These are phyloP conservation scores for Conus ventricosus DNA, from an alignment of 1,140 invertebrate genomes.

Conservation along the genomic window DNA sequence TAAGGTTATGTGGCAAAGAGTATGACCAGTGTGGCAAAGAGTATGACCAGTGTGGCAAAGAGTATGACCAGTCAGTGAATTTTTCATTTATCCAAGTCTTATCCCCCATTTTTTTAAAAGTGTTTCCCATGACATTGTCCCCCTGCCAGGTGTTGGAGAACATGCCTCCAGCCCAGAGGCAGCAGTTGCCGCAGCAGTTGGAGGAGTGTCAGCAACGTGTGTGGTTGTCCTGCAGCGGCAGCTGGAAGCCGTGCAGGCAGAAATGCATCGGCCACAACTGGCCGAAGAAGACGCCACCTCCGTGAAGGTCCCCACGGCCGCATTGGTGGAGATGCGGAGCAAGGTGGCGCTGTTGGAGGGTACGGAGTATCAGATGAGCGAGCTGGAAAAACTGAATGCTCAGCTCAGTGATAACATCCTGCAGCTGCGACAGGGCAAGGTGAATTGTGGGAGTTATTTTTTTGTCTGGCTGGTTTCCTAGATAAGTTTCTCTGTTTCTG, in stretches of 20 bases:
- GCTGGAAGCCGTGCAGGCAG: constrained; percentile 50
- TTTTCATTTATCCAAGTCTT: no score
- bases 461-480: neutral
- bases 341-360: constrained; percentile 60
- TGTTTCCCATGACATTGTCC: no score
- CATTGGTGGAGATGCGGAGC: constrained; percentile 56
- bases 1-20: no score
- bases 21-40: no score
- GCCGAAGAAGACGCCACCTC: constrained; percentile 20
- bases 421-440: constrained; percentile 64
- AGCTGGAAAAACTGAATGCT: constrained; percentile 51
- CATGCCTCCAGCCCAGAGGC: constrained; percentile 42
- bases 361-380: constrained; percentile 51
- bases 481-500: neutral
- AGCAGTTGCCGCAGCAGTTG: constrained; percentile 61
- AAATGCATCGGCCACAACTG: constrained; percentile 37
- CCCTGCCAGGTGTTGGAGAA: constrained; percentile 41
- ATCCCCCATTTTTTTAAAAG: no score
- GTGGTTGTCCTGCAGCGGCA: constrained; percentile 61
- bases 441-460: constrained; percentile 9
- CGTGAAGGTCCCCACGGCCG: constrained; percentile 49
- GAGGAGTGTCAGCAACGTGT: constrained; percentile 66
- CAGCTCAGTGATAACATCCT: constrained; percentile 55
- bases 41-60: no score
- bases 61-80: no score